Base-by-base conservation (phyloP, 2,888 invertebrate genomes). In the Amphimallon solstitiale region DNA sequence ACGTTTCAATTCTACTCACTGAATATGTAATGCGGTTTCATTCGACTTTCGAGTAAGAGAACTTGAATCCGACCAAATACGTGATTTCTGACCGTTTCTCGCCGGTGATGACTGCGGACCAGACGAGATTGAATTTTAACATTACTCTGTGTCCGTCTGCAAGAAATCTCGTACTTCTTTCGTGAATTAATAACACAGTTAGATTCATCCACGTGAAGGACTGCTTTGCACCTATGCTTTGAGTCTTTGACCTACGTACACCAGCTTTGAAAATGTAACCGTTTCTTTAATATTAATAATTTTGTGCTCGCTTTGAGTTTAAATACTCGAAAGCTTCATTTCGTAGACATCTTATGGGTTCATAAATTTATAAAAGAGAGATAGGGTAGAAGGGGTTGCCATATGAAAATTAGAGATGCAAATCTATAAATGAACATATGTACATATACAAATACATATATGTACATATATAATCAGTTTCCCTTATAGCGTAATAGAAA, bases 1-100 rank as follows among this genome's bases (percentile, higher is more conserved):
- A 74, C 74, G 75, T 75, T 77, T 77, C 76, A 76, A 76, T 77
- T 76, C 74, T 74, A 72, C 72, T 73, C 72, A 73, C 73, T 74
- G 76, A 77, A 76, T 76, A 74, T 74, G 74, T 76, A 76, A 76
- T 76, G 73, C 72, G 74, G 73, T 70, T 70, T 70, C 63, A 40
- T 56, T 56, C 56, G 56, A 14, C 40, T 23, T 6, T 29, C 23
- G 54, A 14, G 64, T 66, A 61, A 63, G 65, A 61, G 63, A 62
- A 63, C 60, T 45, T 15, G 43, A 66, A 51, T 46, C 62, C 64
- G 62, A 61, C 66, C 61, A 54, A 40, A 19, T 68, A 69, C 71
- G 71, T 71, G 71, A 69, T 71, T 71, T 67, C 65, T 52, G 64
- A 59, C 65, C 59, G 54, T 54, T 63, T 54, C 63, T 40, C 37